These are phyloP conservation scores for Eurystomus glaucurus DNA, from an alignment of 2,797 vertebrate species.

Conservation along the genomic window DNA sequence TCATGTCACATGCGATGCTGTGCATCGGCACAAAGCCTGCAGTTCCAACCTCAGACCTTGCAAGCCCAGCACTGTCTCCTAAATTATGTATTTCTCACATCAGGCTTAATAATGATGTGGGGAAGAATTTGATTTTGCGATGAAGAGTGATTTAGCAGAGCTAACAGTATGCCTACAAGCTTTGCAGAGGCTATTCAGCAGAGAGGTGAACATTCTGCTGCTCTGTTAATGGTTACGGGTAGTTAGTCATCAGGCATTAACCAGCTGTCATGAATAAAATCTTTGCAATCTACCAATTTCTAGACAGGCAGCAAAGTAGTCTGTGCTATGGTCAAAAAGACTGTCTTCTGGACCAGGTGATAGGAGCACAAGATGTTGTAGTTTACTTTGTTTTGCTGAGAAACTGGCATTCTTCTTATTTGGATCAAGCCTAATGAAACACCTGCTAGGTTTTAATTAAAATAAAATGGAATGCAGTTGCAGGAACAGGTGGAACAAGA, in stretches of 20 bases:
- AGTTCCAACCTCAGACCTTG: not conserved
- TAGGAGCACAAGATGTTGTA: not conserved
- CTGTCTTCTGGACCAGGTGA: not conserved
- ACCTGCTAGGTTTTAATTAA: conserved; percentile 77
- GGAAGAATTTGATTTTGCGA: not conserved
- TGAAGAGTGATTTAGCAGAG: not conserved
- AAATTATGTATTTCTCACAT: not conserved
- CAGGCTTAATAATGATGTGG: not conserved
- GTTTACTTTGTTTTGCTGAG: conserved; percentile 21
- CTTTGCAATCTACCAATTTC: not conserved
- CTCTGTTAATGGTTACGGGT: not conserved
- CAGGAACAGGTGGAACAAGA: conserved; percentile 68
- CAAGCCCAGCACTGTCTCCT: not conserved
- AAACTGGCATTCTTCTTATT: not conserved
- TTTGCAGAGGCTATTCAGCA: not conserved
- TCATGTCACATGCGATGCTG: accelerated
- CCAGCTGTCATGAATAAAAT: conserved; percentile 5
- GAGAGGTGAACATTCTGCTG: not conserved
- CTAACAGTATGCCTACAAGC: not conserved
- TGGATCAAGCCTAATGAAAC: conserved; percentile 57
- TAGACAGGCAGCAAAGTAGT: not conserved
- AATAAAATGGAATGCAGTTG: conserved; percentile 66
- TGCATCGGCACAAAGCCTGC: not conserved
- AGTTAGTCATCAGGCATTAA: not conserved
- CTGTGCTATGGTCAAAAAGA: not conserved